These are phyloP conservation scores for Rotaria sp. DNA, from an alignment of 2,888 invertebrate genomes.

Conservation along the genomic window DNA sequence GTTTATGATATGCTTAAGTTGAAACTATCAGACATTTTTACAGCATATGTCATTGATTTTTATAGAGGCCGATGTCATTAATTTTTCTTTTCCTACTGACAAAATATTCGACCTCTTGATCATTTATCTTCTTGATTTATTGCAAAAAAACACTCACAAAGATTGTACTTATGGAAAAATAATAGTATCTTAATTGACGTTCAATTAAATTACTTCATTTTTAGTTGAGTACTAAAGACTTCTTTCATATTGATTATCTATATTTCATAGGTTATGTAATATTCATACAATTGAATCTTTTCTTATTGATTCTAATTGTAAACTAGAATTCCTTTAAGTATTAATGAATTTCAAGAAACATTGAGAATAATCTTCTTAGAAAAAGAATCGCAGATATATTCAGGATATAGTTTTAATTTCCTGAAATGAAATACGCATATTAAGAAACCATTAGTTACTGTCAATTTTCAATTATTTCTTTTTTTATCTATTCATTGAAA, in stretches of 20 bases:
- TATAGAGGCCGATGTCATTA: neutral
- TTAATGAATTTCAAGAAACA: neutral
- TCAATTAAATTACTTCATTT: neutral
- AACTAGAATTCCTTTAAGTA: neutral
- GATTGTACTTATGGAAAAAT: neutral
- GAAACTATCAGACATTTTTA: neutral
- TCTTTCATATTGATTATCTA: neutral
- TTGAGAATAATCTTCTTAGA: neutral
- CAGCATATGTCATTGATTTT: neutral
- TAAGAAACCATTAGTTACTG: neutral
- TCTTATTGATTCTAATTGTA: neutral
- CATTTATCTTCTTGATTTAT: neutral
- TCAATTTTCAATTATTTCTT: neutral
- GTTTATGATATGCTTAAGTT: neutral
- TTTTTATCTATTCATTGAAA: neutral
- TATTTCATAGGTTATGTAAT: neutral
- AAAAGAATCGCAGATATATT: neutral
- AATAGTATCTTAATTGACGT: neutral
- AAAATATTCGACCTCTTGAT: neutral
- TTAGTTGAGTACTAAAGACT: neutral
- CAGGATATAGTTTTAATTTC: neutral
- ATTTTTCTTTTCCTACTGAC: neutral
- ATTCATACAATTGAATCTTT: neutral
- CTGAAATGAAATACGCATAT: neutral
- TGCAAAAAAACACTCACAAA: neutral